Evolutionary conservation across 2,888 invertebrate genomes (phyloP).

Genomic region (Drosophila peninsularis): DNA sequence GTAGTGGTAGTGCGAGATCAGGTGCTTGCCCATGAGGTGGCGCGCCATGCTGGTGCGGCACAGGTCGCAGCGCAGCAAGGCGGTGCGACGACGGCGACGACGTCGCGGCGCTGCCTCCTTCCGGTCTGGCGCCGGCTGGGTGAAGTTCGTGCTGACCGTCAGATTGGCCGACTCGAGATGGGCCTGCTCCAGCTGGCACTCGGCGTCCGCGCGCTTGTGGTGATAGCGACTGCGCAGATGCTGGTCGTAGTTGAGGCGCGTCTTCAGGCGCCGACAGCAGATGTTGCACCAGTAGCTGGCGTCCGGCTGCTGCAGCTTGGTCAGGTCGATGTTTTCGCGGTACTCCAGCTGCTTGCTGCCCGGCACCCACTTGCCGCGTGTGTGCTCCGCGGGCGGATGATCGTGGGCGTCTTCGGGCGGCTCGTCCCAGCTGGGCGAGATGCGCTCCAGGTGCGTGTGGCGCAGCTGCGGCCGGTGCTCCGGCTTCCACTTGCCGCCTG

Average conservation of each 20-base stretch:
- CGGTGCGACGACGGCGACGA: slow-evolving; percentile 86
- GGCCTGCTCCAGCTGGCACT: slow-evolving; percentile 89
- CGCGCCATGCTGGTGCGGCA: slow-evolving; percentile 89
- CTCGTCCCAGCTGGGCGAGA: slow-evolving; percentile 86
- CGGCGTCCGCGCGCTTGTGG: slow-evolving; percentile 88
- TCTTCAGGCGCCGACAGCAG: slow-evolving; percentile 91
- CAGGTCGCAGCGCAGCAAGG: slow-evolving; percentile 88
- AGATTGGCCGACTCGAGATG: slow-evolving; percentile 72
- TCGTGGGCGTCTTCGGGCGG: slow-evolving; percentile 83
- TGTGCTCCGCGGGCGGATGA: slow-evolving; percentile 89
- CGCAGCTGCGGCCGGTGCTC: slow-evolving; percentile 84
- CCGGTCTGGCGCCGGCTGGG: background rate
- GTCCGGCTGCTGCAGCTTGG: slow-evolving; percentile 53
- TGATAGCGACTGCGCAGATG: slow-evolving; percentile 91
- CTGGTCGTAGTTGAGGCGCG: slow-evolving; percentile 90
- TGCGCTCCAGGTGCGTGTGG: slow-evolving; percentile 71
- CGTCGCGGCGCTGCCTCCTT: slow-evolving; percentile 21
- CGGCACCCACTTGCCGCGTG: slow-evolving; percentile 92
- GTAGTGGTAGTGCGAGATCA: slow-evolving; percentile 94
- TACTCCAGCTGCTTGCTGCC: slow-evolving; percentile 86
- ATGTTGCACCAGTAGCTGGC: slow-evolving; percentile 90
- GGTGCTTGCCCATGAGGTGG: slow-evolving; percentile 91
- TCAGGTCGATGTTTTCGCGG: slow-evolving; percentile 84
- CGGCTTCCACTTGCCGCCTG: slow-evolving; percentile 92
- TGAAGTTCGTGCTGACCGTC: slow-evolving; percentile 43